Base-by-base conservation (phyloP, 1,140 invertebrate genomes). In the Rhyacophila brunnea region DNA sequence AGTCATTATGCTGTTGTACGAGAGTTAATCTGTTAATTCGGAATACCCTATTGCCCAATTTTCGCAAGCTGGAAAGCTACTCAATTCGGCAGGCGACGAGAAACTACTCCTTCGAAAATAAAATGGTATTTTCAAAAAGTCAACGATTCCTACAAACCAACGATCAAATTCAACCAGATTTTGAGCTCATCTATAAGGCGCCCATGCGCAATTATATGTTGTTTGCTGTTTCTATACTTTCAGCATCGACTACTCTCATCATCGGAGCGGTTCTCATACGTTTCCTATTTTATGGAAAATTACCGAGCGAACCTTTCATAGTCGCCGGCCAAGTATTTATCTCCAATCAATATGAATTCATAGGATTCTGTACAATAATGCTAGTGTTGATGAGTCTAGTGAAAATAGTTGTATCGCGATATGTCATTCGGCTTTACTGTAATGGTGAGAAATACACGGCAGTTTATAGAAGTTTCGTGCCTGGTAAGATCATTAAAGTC, bases 141-240 rank as follows among this genome's bases (percentile, higher is more conserved):
- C 15, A 56, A 56, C 5, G 34, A 3, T 46, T 35, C 20, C 45
- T 43, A 32, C 17, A 28, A n/a, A 6, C 4, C 7, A 38, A 5
- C 2, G 55, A 58, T 23, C 15, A 40, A 23, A 19, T 58, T 1
- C 45, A 28, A 1, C 1, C 1, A 10, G 13, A 11, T 6, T 58
- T 48, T 14, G 45, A 58, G 13, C 17, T 58, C 7, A 58, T 58
- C n/a, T 58, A 58, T 18, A 58, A 49, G 48, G 14, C 34, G 7
- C 32, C 15, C 1, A 19, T 49, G 18, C 32, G 20, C 2, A 19
- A 20, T 1, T 58, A 48, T 35, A 6, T 46, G 11, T 5, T n/a
- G 10, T 3, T 46, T n/a, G 6, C 20, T 6, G 11, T 19, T n/a
- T 5, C 7, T 6, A n/a, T 17, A 28, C 3, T 28, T 5, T 6